These are phyloP conservation scores for Scaptodrosophila latifasciaeformis DNA, from an alignment of 2,888 invertebrate species.

Conservation along the genomic window DNA sequence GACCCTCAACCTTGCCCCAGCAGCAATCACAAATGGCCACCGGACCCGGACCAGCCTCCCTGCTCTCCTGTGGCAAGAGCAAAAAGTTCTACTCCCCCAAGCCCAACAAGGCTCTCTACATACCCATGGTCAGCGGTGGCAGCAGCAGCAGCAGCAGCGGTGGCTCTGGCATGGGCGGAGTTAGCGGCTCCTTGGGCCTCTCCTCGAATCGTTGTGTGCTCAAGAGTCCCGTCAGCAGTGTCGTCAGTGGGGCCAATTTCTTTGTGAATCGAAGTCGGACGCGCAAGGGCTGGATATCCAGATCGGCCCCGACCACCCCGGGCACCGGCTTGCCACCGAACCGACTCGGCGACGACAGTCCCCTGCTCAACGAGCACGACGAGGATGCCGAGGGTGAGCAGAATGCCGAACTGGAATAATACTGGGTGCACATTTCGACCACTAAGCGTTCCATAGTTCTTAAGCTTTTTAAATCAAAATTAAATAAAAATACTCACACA, in stretches of 20 bases:
- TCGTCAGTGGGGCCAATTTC: constrained; percentile 69
- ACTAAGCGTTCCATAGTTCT: no score
- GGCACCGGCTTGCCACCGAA: constrained; percentile 80
- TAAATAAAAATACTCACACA: no score
- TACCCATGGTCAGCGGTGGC: constrained; percentile 77
- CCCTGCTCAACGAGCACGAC: constrained; percentile 78
- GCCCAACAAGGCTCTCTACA: constrained; percentile 82
- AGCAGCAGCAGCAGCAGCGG: constrained; percentile 32
- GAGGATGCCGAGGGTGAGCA: constrained; percentile 75
- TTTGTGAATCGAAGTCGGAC: constrained; percentile 72
- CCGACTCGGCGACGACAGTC: constrained; percentile 81
- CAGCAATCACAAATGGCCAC: constrained; percentile 29
- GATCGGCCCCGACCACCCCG: constrained; percentile 88
- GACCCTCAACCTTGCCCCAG: constrained; percentile 54
- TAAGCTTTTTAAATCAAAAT: no score
- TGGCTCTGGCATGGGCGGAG: neutral
- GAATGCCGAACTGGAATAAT: constrained; percentile 44
- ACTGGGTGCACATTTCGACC: neutral
- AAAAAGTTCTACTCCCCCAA: constrained; percentile 76
- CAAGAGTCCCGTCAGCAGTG: constrained; percentile 72
- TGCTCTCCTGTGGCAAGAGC: constrained; percentile 55
- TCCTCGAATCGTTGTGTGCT: constrained; percentile 55
- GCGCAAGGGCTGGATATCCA: constrained; percentile 80
- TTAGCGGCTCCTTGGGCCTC: constrained; percentile 21
- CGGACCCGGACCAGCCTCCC: constrained; percentile 17